These are phyloP conservation scores for Dendrolimus houi DNA, from an alignment of 2,888 invertebrate species.

Conservation along the genomic window DNA sequence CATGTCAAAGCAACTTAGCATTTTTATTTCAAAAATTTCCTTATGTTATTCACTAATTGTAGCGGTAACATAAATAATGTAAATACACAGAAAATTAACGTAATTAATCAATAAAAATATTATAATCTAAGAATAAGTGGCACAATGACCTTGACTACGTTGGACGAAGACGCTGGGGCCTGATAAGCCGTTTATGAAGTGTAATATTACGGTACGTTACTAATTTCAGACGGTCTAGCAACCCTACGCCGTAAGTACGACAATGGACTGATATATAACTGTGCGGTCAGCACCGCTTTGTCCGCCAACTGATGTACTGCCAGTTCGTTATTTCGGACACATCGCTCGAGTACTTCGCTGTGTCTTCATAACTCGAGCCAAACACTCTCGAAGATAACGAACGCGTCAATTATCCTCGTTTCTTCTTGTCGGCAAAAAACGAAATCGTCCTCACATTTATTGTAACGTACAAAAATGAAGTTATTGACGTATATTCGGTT, in stretches of 20 bases:
- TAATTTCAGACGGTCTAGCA: background rate
- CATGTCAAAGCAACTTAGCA: too few relatives aligned
- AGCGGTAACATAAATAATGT: too few relatives aligned
- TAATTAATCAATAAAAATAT: too few relatives aligned
- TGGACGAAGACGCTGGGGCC: too few relatives aligned
- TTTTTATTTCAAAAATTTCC: too few relatives aligned
- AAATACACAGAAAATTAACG: too few relatives aligned
- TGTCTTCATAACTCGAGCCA: background rate
- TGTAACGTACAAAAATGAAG: background rate
- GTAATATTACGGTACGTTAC: too few relatives aligned
- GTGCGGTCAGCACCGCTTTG: background rate
- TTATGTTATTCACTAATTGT: too few relatives aligned
- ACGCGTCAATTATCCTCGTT: background rate
- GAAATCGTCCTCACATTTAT: background rate
- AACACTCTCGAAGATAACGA: background rate
- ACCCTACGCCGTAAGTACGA: background rate
- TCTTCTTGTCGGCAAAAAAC: background rate
- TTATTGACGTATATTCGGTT: background rate
- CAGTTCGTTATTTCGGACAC: background rate
- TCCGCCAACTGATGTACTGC: background rate
- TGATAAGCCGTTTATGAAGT: too few relatives aligned
- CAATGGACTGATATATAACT: background rate
- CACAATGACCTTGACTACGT: too few relatives aligned
- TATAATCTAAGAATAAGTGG: too few relatives aligned
- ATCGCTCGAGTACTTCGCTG: background rate